Conservation (phyloP, 2,888 invertebrate species). For the Callimorpha dominula region DNA sequence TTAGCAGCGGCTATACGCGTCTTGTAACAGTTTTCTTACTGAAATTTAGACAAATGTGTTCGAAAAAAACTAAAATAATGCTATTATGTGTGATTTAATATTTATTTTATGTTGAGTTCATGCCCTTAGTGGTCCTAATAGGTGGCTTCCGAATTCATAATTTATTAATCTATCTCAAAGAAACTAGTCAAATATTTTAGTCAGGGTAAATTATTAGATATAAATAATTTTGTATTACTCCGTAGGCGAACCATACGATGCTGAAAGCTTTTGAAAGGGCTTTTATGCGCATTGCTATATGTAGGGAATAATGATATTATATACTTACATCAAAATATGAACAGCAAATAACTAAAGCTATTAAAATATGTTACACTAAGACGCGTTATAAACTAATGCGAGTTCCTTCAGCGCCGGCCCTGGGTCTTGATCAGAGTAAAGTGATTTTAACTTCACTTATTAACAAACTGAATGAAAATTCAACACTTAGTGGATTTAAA, state of each 20-base stretch:
- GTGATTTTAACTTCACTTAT: no score
- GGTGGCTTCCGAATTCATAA: conserved; percentile 61
- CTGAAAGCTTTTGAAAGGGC: conserved; percentile 36
- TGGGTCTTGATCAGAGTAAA: no score
- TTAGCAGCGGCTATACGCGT: not conserved
- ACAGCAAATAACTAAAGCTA: no score
- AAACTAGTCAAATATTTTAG: conserved; percentile 62
- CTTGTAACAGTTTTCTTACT: not conserved
- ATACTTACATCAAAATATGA: not conserved
- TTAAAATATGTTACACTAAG: no score
- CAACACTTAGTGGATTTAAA: no score
- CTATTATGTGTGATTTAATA: no score
- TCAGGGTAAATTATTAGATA: conserved; percentile 57
- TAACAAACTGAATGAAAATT: no score
- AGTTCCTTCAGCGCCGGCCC: no score
- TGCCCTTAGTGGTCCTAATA: conserved; percentile 55
- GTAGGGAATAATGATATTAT: conserved; percentile 17
- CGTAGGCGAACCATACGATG: conserved; percentile 28
- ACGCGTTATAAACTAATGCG: no score
- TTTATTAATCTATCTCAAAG: conserved; percentile 49
- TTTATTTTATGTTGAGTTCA: conserved; percentile 26
- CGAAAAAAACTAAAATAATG: not conserved
- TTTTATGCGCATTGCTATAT: conserved; percentile 26
- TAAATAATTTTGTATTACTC: conserved; percentile 36
- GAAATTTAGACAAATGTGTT: not conserved